These are phyloP conservation scores for Bujurquina vittata DNA, from an alignment of 2,113 vertebrate species.

Conservation along the genomic window DNA sequence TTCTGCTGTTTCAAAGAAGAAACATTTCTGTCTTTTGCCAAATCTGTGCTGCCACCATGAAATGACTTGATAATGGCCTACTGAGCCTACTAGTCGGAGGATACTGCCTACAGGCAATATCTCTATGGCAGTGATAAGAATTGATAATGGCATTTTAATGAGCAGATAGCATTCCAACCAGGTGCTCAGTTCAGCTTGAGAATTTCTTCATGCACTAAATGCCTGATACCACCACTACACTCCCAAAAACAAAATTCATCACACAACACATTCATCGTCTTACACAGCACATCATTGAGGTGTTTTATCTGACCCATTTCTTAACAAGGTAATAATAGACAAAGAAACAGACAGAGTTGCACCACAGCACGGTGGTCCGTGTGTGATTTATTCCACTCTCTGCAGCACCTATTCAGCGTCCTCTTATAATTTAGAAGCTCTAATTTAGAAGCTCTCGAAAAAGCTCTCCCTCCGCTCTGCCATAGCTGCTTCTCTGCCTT, in stretches of 20 bases:
- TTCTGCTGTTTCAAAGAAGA: background rate
- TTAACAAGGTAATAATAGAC: slow-evolving; percentile 1
- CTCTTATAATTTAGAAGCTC: background rate
- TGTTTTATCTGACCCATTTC: slow-evolving; percentile 2
- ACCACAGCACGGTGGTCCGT: background rate
- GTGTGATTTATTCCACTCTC: background rate
- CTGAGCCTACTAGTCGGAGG: background rate
- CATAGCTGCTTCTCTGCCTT: background rate
- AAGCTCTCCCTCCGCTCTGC: no score
- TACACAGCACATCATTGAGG: background rate
- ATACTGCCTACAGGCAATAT: background rate
- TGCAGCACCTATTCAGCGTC: background rate
- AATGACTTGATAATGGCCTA: slow-evolving; percentile 9
- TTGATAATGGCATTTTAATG: background rate
- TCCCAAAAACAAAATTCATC: background rate
- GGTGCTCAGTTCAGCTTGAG: slow-evolving; percentile 6
- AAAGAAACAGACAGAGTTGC: background rate
- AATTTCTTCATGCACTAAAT: slow-evolving; percentile 4
- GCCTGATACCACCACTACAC: background rate
- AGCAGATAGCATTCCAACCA: slow-evolving; percentile 5
- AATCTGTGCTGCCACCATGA: slow-evolving; percentile 3
- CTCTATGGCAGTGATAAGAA: background rate
- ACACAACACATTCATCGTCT: background rate
- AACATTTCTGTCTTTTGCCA: background rate
- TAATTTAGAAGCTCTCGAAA: background rate